Conservation (phyloP, 2,888 invertebrate genomes). For the Dolichopus griseipennis region DNA sequence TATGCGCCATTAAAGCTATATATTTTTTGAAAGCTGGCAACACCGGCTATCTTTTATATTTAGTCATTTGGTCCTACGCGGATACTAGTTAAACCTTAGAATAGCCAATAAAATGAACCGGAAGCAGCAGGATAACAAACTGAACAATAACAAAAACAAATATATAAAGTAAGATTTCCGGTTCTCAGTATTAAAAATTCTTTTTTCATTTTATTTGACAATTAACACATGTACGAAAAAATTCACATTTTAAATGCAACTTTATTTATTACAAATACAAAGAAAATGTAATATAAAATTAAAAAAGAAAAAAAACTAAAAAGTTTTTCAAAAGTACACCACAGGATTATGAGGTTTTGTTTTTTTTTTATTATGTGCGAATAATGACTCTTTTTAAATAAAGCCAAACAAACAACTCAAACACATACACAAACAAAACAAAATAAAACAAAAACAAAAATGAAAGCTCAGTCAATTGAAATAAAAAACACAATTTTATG, state of each 20-base stretch:
- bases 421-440: too few species aligned
- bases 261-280: too few species aligned
- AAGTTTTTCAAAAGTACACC: neutral
- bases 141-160: neutral
- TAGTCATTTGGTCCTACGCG: too few species aligned
- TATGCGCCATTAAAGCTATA: too few species aligned
- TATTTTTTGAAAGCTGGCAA: too few species aligned
- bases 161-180: neutral
- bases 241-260: neutral
- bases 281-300: neutral
- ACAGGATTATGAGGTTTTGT: neutral
- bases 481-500: too few species aligned
- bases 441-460: too few species aligned
- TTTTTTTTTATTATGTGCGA: neutral
- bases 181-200: neutral
- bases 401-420: too few species aligned
- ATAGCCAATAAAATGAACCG: too few species aligned
- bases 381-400: neutral
- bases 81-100: too few species aligned
- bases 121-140: neutral
- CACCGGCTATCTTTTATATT: too few species aligned
- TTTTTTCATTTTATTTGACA: neutral
- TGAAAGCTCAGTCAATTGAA: too few species aligned
- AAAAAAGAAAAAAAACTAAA: neutral
- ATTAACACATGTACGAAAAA: neutral